Conservation (phyloP, 2,888 invertebrate genomes). For the Tinea pellionella region DNA sequence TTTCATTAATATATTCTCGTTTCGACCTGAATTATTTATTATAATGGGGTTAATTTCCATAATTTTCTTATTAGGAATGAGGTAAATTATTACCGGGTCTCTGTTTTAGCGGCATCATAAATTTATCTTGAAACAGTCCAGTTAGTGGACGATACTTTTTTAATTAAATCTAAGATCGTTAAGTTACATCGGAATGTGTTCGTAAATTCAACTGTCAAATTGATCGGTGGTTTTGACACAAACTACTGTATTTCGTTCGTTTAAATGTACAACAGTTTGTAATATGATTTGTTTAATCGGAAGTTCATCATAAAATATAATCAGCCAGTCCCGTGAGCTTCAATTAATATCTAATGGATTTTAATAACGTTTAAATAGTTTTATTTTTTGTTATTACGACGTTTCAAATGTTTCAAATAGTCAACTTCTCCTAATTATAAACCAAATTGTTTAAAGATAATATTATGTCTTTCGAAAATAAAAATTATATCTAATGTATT, state of each 20-base stretch:
- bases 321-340: not conserved
- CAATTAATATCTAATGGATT: not conserved
- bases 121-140: slow-evolving; percentile 42
- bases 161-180: slow-evolving; percentile 57
- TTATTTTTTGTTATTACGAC: not conserved
- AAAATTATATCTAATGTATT: not conserved
- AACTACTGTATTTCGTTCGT: slow-evolving; percentile 18
- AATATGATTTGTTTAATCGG: slow-evolving; percentile 2
- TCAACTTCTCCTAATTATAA: not conserved
- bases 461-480: not conserved
- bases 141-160: slow-evolving; percentile 41
- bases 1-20: slow-evolving; percentile 35
- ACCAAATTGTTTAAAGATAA: not conserved
- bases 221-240: slow-evolving; percentile 26
- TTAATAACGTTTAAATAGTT: not conserved
- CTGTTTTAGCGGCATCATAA: slow-evolving; percentile 63
- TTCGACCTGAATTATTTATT: slow-evolving; percentile 58
- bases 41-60: slow-evolving; percentile 57
- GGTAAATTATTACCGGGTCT: slow-evolving; percentile 48
- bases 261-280: no score
- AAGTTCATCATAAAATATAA: not conserved
- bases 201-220: slow-evolving; percentile 30
- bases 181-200: slow-evolving; percentile 32
- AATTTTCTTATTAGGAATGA: slow-evolving; percentile 61
- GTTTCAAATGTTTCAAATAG: not conserved